Conservation (phyloP, 2,113 vertebrate species). For the Illadopsis cleaveri region DNA sequence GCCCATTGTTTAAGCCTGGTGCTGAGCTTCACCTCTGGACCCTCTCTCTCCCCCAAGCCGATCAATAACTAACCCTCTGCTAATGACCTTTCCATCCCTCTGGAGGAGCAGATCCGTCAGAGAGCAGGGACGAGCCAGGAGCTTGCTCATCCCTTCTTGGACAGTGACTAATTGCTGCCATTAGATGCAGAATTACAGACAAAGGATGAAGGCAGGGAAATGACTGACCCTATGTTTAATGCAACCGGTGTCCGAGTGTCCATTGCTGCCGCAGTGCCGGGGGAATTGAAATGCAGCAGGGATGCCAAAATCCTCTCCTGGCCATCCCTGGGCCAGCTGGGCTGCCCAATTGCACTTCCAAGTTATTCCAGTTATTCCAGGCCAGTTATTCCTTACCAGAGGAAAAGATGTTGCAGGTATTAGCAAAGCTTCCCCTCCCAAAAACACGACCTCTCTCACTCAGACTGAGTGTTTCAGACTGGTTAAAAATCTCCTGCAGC, state of each 20-base stretch:
- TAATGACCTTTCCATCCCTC: slow-evolving; percentile 70
- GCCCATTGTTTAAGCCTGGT: slow-evolving; percentile 28
- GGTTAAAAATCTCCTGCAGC: not conserved
- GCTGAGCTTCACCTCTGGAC: slow-evolving; percentile 55
- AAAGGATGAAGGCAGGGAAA: slow-evolving; percentile 39
- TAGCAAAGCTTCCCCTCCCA: not conserved
- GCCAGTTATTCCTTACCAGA: not conserved
- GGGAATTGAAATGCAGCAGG: not conserved
- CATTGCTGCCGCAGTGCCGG: not conserved
- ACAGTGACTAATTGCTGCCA: slow-evolving; percentile 79
- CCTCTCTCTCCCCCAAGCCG: not conserved
- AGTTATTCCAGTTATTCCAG: not conserved
- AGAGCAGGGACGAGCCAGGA: slow-evolving; percentile 16
- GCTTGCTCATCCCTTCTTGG: slow-evolving; percentile 58
- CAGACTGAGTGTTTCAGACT: not conserved
- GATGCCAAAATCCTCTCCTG: not conserved
- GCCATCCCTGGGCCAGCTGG: not conserved
- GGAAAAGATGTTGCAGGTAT: not conserved
- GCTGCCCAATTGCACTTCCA: not conserved
- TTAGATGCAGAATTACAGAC: slow-evolving; percentile 67
- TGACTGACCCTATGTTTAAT: slow-evolving; percentile 24
- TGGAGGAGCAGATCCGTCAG: slow-evolving; percentile 54
- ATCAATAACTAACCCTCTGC: slow-evolving; percentile 70
- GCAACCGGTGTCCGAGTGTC: not conserved
- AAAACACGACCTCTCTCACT: not conserved